These are phyloP conservation scores for Poecilia wingei DNA, from an alignment of 2,797 vertebrate genomes.

Conservation along the genomic window DNA sequence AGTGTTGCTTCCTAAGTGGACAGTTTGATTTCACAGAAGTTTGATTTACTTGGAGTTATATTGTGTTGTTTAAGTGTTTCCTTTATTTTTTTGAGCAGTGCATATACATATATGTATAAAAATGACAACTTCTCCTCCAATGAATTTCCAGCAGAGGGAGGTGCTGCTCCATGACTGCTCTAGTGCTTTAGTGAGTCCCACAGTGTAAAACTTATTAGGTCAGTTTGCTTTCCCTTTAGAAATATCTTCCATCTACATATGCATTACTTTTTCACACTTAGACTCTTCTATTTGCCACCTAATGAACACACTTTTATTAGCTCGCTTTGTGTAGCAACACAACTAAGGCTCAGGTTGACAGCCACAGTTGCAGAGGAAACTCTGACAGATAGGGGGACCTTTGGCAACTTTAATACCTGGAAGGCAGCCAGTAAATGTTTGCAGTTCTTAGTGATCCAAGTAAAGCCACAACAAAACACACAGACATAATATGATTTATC, in stretches of 20 bases:
- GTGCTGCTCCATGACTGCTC: constrained; percentile 36
- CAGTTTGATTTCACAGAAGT: no score
- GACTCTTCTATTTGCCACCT: background rate
- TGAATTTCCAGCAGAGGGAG: constrained; percentile 42
- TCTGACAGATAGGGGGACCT: constrained; percentile 29
- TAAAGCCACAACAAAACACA: constrained; percentile 61
- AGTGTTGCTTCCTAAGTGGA: no score
- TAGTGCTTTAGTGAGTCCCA: background rate
- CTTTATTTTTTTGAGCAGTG: no score
- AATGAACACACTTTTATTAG: background rate
- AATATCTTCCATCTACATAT: background rate
- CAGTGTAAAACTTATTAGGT: background rate
- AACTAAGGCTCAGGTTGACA: background rate
- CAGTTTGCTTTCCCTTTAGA: constrained; percentile 8
- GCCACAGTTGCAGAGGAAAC: constrained; percentile 19
- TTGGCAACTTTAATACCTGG: constrained; percentile 36
- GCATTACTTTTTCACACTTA: background rate
- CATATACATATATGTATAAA: no score
- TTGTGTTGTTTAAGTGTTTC: no score
- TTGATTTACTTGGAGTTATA: no score
- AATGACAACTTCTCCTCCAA: background rate
- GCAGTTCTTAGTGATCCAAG: constrained; percentile 18
- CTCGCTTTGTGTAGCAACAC: background rate
- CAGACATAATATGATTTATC: constrained; percentile 46
- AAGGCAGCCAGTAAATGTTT: constrained; percentile 16